A percentile compares a stretch with the other conserved stretches of the same genome.
Evolutionary conservation across 92 coral and sea anemone species (phyloP).

Genomic region (Siderastrea siderea): DNA sequence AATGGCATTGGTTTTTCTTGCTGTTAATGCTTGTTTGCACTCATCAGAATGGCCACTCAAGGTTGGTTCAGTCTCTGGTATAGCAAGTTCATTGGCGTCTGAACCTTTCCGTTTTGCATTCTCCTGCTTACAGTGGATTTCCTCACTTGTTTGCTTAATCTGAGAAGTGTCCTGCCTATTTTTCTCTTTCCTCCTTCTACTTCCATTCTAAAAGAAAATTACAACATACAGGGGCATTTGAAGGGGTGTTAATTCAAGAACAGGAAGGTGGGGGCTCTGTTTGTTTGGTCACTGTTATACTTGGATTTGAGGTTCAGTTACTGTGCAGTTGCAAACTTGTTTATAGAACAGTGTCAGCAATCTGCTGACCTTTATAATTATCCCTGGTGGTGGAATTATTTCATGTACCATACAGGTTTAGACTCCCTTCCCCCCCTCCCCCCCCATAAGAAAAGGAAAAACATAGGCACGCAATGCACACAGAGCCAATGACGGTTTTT

Average conservation of each 20-base stretch:
- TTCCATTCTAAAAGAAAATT: conserved; percentile 31
- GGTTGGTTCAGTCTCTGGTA: not conserved
- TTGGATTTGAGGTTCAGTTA: too few species aligned
- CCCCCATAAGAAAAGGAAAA: too few species aligned
- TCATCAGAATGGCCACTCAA: not conserved
- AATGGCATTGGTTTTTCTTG: conserved; percentile 36
- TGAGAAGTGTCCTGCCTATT: not conserved
- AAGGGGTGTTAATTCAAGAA: not conserved
- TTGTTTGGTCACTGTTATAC: too few species aligned
- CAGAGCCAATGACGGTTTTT: too few species aligned
- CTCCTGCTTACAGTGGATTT: conserved; percentile 17
- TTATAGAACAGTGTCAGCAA: too few species aligned
- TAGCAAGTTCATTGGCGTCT: not conserved
- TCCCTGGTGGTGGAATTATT: too few species aligned
- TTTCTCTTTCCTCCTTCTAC: conserved; percentile 6
- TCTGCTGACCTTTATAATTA: too few species aligned
- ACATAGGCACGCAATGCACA: too few species aligned
- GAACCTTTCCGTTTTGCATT: conserved; percentile 20
- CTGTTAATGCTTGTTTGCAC: conserved; percentile 16
- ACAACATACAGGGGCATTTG: not conserved
- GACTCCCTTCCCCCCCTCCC: too few species aligned
- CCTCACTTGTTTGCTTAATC: not conserved
- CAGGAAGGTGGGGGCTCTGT: not conserved
- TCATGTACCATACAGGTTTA: too few species aligned
- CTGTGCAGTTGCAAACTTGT: too few species aligned